Conservation (phyloP, 2,888 invertebrate genomes). For the Trissoscelio sp. region DNA sequence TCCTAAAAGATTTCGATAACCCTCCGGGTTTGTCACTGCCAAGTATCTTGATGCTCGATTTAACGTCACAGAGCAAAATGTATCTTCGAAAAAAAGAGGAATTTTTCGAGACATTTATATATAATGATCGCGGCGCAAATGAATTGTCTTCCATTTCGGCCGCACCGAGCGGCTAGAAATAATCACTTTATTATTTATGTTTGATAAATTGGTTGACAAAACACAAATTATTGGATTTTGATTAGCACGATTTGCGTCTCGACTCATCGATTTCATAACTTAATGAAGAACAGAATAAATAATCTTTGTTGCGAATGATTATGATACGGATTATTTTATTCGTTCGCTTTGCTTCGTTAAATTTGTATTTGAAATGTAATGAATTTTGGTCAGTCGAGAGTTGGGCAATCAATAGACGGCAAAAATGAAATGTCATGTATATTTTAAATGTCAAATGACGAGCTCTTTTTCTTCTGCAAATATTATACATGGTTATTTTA, state of each 20-base stretch:
- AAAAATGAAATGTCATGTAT: conserved; percentile 1
- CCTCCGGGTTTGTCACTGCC: conserved; percentile 63
- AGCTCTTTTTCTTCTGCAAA: conserved; percentile 7
- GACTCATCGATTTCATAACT: conserved; percentile 59
- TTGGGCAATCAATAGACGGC: neutral
- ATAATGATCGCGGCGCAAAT: conserved; percentile 30
- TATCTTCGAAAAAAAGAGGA: conserved; percentile 22
- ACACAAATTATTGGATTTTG: conserved; percentile 41
- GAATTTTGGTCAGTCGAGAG: neutral
- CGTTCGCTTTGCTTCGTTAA: neutral
- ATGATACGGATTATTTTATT: conserved; percentile 40
- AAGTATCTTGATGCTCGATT: conserved; percentile 66
- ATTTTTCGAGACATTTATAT: conserved; percentile 41
- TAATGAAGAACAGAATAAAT: conserved; percentile 26
- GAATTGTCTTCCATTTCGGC: conserved; percentile 44
- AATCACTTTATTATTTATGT: conserved; percentile 39
- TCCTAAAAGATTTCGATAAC: conserved; percentile 73
- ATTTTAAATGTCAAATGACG: conserved; percentile 32
- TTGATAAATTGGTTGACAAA: conserved; percentile 16
- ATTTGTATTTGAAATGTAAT: neutral
- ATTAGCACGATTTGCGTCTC: conserved; percentile 30
- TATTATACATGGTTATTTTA: conserved; percentile 23
- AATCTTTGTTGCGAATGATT: conserved; percentile 33
- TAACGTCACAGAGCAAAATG: conserved; percentile 50
- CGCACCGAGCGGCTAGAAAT: conserved; percentile 26